Evolutionary conservation across 2,888 invertebrate genomes (phyloP).

Genomic region (Thecophora atra): DNA sequence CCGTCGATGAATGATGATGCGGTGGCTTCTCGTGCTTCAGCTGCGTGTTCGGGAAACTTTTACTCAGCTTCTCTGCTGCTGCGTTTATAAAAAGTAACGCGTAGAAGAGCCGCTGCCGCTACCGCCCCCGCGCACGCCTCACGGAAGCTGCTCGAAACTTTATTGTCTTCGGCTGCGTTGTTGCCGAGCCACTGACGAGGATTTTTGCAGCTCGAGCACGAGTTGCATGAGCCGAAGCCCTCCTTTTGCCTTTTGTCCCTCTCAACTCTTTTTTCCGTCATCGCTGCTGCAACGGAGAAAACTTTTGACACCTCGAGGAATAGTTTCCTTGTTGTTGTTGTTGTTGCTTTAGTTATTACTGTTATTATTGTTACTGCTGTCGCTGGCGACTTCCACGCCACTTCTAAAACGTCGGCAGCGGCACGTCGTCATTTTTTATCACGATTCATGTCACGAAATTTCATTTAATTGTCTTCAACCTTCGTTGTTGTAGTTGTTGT

Average conservation of each 20-base stretch:
- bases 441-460: constrained; percentile 51
- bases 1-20: constrained; percentile 5
- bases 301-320: not conserved
- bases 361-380: not conserved
- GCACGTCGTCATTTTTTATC: constrained; percentile 32
- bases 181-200: not conserved
- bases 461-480: constrained; percentile 53
- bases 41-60: constrained; percentile 22
- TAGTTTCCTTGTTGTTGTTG: not conserved
- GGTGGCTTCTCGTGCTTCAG: not conserved
- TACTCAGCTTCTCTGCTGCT: constrained; percentile 11
- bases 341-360: not conserved
- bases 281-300: not conserved
- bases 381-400: not conserved
- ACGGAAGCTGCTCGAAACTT: constrained; percentile 13
- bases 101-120: not conserved
- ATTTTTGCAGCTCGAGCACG: not conserved
- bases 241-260: not conserved
- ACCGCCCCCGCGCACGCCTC: not conserved
- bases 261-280: not conserved
- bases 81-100: constrained; percentile 12
- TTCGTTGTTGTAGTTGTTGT: constrained; percentile 6
- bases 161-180: not conserved
- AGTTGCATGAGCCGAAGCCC: not conserved
- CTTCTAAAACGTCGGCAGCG: not conserved